Percentiles rank a stretch among this genome's conserved stretches.
phyloP scores from a whole-genome alignment of 2,113 vertebrate species.

The Morone saxatilis region DNA sequence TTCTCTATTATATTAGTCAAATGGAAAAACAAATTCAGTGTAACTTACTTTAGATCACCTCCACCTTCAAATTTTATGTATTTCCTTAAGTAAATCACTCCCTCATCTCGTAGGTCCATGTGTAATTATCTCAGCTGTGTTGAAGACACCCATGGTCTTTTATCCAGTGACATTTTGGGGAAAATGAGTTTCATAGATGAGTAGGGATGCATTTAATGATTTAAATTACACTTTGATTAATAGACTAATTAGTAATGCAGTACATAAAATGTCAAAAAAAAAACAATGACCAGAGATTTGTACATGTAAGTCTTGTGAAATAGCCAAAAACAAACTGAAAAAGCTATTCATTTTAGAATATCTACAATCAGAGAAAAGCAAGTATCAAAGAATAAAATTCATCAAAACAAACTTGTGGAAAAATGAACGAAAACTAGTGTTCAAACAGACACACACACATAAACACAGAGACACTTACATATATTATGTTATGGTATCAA shows the following conservation, averaged over 20 bases:
- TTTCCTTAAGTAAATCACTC: background rate
- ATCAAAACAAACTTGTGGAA: slow-evolving; percentile 10
- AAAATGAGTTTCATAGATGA: slow-evolving; percentile 15
- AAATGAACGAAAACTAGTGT: background rate
- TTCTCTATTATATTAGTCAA: background rate
- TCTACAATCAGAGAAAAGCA: background rate
- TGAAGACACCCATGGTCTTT: slow-evolving; percentile 9
- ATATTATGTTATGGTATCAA: slow-evolving; percentile 23
- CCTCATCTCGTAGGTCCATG: background rate
- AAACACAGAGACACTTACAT: background rate
- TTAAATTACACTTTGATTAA: slow-evolving; percentile 14
- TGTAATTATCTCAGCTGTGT: background rate
- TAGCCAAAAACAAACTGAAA: background rate
- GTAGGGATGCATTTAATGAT: slow-evolving; percentile 5
- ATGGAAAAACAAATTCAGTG: background rate
- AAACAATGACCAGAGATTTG: background rate
- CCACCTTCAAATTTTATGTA: background rate
- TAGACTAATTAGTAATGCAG: background rate
- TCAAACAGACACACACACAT: background rate
- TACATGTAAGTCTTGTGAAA: background rate
- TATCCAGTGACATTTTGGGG: slow-evolving; percentile 28
- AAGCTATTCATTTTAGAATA: background rate
- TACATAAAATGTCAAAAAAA: slow-evolving; percentile 1
- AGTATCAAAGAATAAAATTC: background rate
- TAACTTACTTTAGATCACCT: background rate